These are phyloP conservation scores for Oreochromis mossambicus DNA, from an alignment of 2,797 vertebrate genomes.

Conservation along the genomic window DNA sequence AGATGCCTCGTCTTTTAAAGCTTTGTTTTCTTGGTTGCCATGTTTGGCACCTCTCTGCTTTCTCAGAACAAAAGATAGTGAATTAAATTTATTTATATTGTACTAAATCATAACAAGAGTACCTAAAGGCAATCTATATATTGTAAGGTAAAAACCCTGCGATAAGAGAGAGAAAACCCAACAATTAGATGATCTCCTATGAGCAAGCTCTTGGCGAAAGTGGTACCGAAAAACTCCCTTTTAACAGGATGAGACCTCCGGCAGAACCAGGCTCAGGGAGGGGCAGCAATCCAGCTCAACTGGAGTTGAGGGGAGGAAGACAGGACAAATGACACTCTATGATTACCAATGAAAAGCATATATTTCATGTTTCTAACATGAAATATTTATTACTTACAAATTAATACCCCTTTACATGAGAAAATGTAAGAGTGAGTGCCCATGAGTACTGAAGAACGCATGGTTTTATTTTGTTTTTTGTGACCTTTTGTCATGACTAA, in stretches of 20 bases:
- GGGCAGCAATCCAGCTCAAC: background rate
- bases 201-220: background rate
- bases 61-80: background rate
- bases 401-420: background rate
- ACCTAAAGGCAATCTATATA: background rate
- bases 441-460: background rate
- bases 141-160: background rate
- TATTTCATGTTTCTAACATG: background rate
- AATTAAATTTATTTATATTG: background rate
- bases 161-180: background rate
- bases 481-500: background rate
- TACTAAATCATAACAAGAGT: background rate
- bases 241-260: background rate
- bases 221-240: background rate
- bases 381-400: background rate
- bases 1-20: too few species aligned
- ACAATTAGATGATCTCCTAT: background rate
- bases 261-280: background rate
- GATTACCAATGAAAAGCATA: background rate
- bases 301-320: background rate
- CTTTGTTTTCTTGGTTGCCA: too few species aligned
- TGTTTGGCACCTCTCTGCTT: too few species aligned
- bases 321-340: background rate
- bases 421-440: background rate
- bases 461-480: background rate